phyloP scores from a whole-genome alignment of 2,113 vertebrate genomes.

The Ammodytes marinus region DNA sequence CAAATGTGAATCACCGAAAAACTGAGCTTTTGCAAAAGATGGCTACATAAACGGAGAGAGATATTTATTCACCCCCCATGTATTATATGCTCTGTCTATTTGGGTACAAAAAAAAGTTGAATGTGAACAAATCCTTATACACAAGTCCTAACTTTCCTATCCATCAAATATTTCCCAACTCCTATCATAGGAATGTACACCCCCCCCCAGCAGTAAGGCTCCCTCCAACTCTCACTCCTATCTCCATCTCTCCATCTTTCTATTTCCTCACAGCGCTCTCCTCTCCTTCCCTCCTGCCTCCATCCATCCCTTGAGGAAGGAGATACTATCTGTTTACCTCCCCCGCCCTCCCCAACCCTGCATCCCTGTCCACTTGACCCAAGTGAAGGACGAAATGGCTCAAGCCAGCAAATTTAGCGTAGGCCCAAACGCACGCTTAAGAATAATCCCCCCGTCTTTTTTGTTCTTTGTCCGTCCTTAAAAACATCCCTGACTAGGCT shows the following conservation, averaged over 20 bases:
- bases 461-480: constrained; percentile 55
- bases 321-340: constrained; percentile 65
- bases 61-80: constrained; percentile 1
- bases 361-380: constrained; percentile 66
- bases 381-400: constrained; percentile 68
- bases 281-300: constrained; percentile 56
- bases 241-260: constrained; percentile 66
- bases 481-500: constrained; percentile 37
- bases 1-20: constrained; percentile 20
- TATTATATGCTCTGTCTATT: not conserved
- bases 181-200: not conserved
- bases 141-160: not conserved
- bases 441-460: constrained; percentile 28
- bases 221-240: constrained; percentile 45
- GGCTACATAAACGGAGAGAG: not conserved
- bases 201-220: constrained; percentile 5
- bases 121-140: constrained; percentile 35
- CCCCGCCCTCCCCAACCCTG: constrained; percentile 8
- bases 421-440: constrained; percentile 49
- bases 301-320: constrained; percentile 60
- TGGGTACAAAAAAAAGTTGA: not conserved
- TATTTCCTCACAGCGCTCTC: constrained; percentile 64
- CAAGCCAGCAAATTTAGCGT: constrained; percentile 49
- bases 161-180: constrained; percentile 6
- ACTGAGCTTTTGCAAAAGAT: constrained; percentile 14